A percentile compares a stretch with the other conserved stretches of the same genome.
Conservation (phyloP, 2,888 invertebrate genomes). For the Yponomeuta plumbellus region DNA sequence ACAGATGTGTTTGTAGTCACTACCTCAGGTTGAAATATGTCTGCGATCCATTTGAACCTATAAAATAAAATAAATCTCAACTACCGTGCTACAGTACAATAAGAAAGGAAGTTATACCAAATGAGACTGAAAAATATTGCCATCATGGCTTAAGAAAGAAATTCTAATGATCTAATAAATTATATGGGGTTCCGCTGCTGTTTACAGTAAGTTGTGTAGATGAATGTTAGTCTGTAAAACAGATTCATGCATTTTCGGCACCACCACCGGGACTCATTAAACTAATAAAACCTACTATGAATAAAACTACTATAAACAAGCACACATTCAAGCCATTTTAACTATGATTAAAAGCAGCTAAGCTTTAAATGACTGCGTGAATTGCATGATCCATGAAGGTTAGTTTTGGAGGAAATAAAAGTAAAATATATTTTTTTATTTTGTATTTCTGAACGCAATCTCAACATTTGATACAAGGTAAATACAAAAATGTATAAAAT, state of each 20-base stretch:
- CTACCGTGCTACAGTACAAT: not conserved
- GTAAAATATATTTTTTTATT: slow-evolving; percentile 41
- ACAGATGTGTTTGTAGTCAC: not conserved
- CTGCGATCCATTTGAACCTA: slow-evolving; percentile 63
- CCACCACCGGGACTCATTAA: too few species aligned
- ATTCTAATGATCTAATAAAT: not conserved
- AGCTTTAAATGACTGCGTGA: not conserved
- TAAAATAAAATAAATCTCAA: slow-evolving; percentile 21
- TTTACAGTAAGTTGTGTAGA: not conserved
- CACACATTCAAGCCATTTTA: too few species aligned
- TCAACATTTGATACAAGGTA: slow-evolving; percentile 68
- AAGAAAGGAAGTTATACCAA: not conserved
- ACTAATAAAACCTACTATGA: too few species aligned
- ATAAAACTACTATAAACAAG: too few species aligned
- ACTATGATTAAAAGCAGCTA: too few species aligned
- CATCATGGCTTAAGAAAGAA: not conserved
- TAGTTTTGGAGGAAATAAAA: slow-evolving; percentile 1
- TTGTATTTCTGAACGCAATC: slow-evolving; percentile 68
- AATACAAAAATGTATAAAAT: slow-evolving; percentile 73
- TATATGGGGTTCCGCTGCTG: too few species aligned
- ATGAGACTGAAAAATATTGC: not conserved
- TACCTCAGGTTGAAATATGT: slow-evolving; percentile 36
- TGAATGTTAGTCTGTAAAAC: not conserved
- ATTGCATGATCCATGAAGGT: not conserved
- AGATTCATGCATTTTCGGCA: too few species aligned